Evolutionary conservation across 2,113 vertebrate genomes (phyloP).

Genomic region (Hippocampus comes): DNA sequence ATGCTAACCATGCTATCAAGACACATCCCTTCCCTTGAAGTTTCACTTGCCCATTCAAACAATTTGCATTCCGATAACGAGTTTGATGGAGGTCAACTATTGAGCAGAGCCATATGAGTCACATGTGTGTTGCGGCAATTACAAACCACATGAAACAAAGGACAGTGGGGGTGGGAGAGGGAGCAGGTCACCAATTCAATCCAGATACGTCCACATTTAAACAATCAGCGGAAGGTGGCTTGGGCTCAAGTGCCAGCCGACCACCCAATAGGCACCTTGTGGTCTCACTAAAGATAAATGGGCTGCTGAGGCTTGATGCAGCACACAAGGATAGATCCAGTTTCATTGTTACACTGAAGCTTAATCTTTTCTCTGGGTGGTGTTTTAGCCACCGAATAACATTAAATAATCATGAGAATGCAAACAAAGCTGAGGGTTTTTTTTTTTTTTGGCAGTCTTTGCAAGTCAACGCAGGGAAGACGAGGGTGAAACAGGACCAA

Average conservation of each 20-base stretch:
- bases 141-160: conserved; percentile 66
- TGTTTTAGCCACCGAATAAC: conserved; percentile 32
- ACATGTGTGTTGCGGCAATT: conserved; percentile 56
- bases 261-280: conserved; percentile 62
- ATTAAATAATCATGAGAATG: conserved; percentile 53
- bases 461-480: conserved; percentile 60
- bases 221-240: conserved; percentile 59
- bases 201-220: conserved; percentile 64
- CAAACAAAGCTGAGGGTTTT: conserved; percentile 22
- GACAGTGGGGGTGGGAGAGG: conserved; percentile 41
- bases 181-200: conserved; percentile 53
- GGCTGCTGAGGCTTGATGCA: conserved; percentile 42
- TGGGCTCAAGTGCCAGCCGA: conserved; percentile 56
- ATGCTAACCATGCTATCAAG: conserved; percentile 12
- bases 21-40: conserved; percentile 10
- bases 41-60: conserved; percentile 38
- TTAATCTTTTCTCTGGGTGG: conserved; percentile 27
- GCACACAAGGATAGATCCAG: conserved; percentile 57
- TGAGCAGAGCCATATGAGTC: conserved; percentile 58
- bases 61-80: conserved; percentile 38
- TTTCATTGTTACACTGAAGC: conserved; percentile 44
- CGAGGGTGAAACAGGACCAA: conserved; percentile 63
- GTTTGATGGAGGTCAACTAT: conserved; percentile 36
- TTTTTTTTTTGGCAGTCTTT: conserved; percentile 47
- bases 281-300: conserved; percentile 66